Percentiles rank a stretch among this genome's conserved stretches.
Conservation (phyloP, 2,797 vertebrate genomes). For the Darevskia nairensis region DNA sequence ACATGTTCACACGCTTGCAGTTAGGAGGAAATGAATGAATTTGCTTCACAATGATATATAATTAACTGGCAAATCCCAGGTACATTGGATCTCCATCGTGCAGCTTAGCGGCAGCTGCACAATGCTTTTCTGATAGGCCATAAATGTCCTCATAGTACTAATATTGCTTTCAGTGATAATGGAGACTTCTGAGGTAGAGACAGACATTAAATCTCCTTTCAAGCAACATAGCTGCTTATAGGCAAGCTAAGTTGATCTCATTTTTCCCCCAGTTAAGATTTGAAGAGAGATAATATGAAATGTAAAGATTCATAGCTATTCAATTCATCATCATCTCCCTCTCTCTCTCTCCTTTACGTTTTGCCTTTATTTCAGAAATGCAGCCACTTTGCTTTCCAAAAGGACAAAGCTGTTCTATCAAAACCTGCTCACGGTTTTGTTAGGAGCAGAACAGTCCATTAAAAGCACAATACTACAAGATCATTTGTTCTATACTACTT, state of each 20-base stretch:
- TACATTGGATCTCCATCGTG: neutral
- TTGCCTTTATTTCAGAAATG: neutral
- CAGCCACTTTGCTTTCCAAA: neutral
- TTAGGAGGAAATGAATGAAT: slow-evolving; percentile 50
- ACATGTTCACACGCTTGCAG: slow-evolving; percentile 45
- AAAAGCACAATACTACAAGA: slow-evolving; percentile 29
- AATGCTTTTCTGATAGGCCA: neutral
- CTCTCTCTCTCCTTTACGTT: neutral
- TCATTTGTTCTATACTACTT: neutral
- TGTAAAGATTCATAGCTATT: neutral
- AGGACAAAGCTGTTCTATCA: too few species aligned
- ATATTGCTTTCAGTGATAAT: slow-evolving; percentile 18
- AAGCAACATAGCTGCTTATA: slow-evolving; percentile 8
- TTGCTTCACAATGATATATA: slow-evolving; percentile 46
- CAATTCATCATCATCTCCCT: neutral
- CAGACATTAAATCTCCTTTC: slow-evolving; percentile 22
- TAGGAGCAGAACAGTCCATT: neutral
- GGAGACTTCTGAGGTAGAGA: neutral
- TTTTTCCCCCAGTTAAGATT: slow-evolving; percentile 3
- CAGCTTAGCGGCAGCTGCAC: slow-evolving; percentile 30
- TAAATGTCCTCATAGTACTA: neutral
- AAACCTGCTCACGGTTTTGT: neutral
- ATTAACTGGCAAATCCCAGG: slow-evolving; percentile 49
- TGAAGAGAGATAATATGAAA: slow-evolving; percentile 8
- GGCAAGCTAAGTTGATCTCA: slow-evolving; percentile 35